phyloP scores from a whole-genome alignment of 2,888 invertebrate species.

The Thelaira solivaga region DNA sequence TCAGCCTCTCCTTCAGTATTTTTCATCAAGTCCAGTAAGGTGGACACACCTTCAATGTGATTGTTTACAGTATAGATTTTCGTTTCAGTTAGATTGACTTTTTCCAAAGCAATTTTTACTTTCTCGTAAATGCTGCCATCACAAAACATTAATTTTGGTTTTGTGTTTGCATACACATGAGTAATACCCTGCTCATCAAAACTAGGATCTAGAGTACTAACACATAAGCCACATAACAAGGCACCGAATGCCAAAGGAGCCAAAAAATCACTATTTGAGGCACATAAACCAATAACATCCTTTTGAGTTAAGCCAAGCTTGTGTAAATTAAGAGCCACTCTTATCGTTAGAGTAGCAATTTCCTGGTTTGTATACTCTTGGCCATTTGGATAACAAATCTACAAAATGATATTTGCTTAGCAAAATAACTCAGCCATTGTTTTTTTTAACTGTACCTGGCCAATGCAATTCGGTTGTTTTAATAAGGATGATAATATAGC shows the following conservation, averaged over 20 bases:
- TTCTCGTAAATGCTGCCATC: slow-evolving; percentile 61
- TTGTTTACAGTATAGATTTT: slow-evolving; percentile 64
- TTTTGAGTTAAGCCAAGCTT: slow-evolving; percentile 43
- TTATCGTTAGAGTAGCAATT: slow-evolving; percentile 45
- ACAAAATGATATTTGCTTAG: background rate
- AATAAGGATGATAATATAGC: background rate
- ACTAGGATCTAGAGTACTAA: slow-evolving; percentile 62
- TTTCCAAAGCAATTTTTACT: slow-evolving; percentile 59
- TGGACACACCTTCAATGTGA: slow-evolving; percentile 56
- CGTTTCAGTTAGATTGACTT: slow-evolving; percentile 46
- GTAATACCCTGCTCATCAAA: slow-evolving; percentile 64
- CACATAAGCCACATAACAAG: slow-evolving; percentile 56
- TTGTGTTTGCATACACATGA: slow-evolving; percentile 65
- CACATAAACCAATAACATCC: slow-evolving; percentile 63
- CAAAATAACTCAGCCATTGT: background rate
- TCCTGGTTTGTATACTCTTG: slow-evolving; percentile 43
- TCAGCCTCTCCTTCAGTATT: background rate
- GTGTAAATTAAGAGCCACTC: slow-evolving; percentile 48
- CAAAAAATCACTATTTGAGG: slow-evolving; percentile 63
- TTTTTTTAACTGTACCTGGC: slow-evolving; percentile 40
- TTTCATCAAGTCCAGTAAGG: slow-evolving; percentile 31
- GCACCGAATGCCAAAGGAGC: slow-evolving; percentile 64
- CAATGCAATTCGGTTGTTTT: slow-evolving; percentile 15
- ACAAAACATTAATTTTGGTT: slow-evolving; percentile 68
- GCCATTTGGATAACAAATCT: slow-evolving; percentile 57